Evolutionary conservation across 2,797 vertebrate genomes (phyloP), one percentile per base, ranked within the genome.

Genomic region (Anisognathus igniventris): DNA sequence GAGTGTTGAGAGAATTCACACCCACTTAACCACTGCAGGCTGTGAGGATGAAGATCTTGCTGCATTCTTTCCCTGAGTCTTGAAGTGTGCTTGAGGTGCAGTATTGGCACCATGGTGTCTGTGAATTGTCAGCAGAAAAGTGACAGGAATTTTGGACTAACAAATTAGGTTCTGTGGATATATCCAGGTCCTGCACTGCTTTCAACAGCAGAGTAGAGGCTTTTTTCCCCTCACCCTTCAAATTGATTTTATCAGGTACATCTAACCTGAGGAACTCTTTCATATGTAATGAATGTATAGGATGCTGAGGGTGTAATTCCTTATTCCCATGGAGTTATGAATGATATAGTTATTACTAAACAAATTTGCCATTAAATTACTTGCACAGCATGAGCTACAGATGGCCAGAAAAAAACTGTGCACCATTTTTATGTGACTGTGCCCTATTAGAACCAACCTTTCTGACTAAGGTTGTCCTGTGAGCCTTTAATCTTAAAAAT

Each of bases 401-500:
- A 48, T 65, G 39, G 31, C 25, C 62, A 70, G 47, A 66, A 92
- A 68, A 68, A 72, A 67, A 2, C 5, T 72, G 12, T 60, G 22
- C 39, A 51, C 42, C 77, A 17, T 56, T 89, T 94, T 92, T 47
- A 39, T 84, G 76, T 80, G 50, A 75, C 35, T 75, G 20, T 92
- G 68, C 21, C 75, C 25, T 89, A 57, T 30, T 4, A 77, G 50
- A 85, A 83, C 33, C 58, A 94, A 25, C 65, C 53, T 80, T 62
- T 74, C 51, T 92, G 82, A 86, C 67, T 92, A 74, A 94, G 65
- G 33, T 83, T 95, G 68, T 91, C 68, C 81, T 67, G 12, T 87
- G 81, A 91, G 39, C 45, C 53, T 87, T 95, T 83, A 65, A 72
- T 91, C 78, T 89, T 79, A 87, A 94, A 94, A 93, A 61, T 60